Evolutionary conservation across 2,113 vertebrate genomes (phyloP).

Genomic region (Osmerus mordax): DNA sequence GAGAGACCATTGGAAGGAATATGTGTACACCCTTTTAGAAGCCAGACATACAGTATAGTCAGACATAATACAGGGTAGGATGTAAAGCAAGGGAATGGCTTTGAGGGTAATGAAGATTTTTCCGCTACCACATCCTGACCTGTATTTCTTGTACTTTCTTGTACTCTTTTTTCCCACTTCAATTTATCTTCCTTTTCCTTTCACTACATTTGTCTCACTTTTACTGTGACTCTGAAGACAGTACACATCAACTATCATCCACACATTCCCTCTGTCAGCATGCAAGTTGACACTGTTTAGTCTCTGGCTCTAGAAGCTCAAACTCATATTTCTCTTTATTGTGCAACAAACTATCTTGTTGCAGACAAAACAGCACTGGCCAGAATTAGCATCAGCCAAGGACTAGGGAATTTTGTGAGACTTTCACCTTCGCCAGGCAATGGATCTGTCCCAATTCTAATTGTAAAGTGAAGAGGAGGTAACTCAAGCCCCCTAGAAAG

Average conservation of each 20-base stretch:
- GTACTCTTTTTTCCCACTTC: not conserved
- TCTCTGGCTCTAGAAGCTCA: constrained; percentile 20
- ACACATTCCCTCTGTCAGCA: no score
- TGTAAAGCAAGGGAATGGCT: constrained; percentile 24
- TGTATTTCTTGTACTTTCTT: constrained; percentile 13
- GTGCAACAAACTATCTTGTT: constrained; percentile 24
- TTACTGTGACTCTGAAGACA: no score
- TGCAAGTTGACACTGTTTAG: no score
- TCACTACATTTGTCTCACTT: no score
- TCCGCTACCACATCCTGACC: constrained; percentile 5
- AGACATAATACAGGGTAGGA: constrained; percentile 46
- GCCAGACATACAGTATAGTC: constrained; percentile 52
- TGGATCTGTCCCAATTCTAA: constrained; percentile 26
- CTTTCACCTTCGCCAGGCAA: constrained; percentile 26
- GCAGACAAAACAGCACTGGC: constrained; percentile 30
- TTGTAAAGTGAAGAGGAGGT: not conserved
- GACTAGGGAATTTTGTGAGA: constrained; percentile 12
- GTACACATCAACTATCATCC: no score
- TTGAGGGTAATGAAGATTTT: constrained; percentile 6
- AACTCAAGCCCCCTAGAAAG: constrained; percentile 16
- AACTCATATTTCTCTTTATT: constrained; percentile 26
- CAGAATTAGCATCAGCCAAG: constrained; percentile 12
- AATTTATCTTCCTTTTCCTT: constrained; percentile 32
- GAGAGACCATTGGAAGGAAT: constrained; percentile 46
- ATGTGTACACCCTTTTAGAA: constrained; percentile 50